Conservation (phyloP, 2,797 vertebrate species). For the Sebastes glaucus region DNA sequence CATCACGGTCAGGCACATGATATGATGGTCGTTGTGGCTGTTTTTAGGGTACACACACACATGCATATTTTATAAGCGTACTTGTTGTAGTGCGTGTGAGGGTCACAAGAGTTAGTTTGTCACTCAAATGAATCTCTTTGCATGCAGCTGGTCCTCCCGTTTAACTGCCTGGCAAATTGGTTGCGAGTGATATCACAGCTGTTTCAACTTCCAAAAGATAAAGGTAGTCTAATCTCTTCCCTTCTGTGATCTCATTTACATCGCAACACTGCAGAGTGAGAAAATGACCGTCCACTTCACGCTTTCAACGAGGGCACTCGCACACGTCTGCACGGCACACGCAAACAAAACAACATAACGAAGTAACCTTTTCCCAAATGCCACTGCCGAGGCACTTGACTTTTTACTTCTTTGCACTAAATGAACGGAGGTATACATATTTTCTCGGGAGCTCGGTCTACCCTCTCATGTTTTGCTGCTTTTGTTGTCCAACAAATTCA, state of each 20-base stretch:
- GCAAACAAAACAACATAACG: slow-evolving; percentile 46
- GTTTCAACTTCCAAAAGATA: slow-evolving; percentile 21
- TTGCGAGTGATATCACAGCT: slow-evolving; percentile 41
- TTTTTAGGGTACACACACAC: background rate
- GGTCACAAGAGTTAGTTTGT: background rate
- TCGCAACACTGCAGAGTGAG: slow-evolving; percentile 38
- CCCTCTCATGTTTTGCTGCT: slow-evolving; percentile 46
- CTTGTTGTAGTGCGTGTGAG: background rate
- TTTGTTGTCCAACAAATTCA: slow-evolving; percentile 64
- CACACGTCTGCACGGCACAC: background rate
- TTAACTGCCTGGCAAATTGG: slow-evolving; percentile 32
- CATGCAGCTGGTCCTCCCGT: slow-evolving; percentile 23
- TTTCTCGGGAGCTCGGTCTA: slow-evolving; percentile 23
- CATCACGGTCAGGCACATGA: background rate
- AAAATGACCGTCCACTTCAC: slow-evolving; percentile 40
- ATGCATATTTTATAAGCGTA: background rate
- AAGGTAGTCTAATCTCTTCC: slow-evolving; percentile 32
- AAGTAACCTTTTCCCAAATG: slow-evolving; percentile 72
- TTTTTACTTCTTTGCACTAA: slow-evolving; percentile 48
- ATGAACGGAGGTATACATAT: slow-evolving; percentile 36
- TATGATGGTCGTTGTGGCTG: no score
- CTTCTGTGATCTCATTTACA: slow-evolving; percentile 53
- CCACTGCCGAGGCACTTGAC: slow-evolving; percentile 47
- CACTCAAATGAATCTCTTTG: slow-evolving; percentile 15
- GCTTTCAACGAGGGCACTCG: slow-evolving; percentile 8